Evolutionary conservation across 2,113 vertebrate species (phyloP).

Genomic region (Nematolebias whitei): DNA sequence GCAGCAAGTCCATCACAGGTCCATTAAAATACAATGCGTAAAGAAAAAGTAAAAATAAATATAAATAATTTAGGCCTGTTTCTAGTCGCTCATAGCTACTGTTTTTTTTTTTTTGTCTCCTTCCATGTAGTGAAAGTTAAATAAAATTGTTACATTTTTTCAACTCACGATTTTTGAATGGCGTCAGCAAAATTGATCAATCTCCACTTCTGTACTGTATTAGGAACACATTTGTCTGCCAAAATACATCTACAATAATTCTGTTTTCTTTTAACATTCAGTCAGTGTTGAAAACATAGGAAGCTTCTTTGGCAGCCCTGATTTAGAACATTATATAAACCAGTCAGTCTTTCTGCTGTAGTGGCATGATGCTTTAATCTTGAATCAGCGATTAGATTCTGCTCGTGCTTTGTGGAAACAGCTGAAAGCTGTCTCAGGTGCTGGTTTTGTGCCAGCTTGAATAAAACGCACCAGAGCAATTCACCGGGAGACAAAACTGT

Average conservation of each 20-base stretch:
- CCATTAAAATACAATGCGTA: too few relatives aligned
- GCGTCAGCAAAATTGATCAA: background rate
- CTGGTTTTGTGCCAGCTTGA: slow-evolving; percentile 25
- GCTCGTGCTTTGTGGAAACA: slow-evolving; percentile 21
- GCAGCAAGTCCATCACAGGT: too few relatives aligned
- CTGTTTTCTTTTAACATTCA: background rate
- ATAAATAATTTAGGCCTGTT: too few relatives aligned
- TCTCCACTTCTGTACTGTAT: background rate
- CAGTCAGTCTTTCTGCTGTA: slow-evolving; percentile 27
- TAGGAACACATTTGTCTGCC: slow-evolving; percentile 1
- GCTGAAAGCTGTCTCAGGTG: slow-evolving; percentile 19
- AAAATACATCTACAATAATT: background rate
- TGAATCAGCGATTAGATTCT: slow-evolving; percentile 28
- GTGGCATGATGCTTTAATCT: slow-evolving; percentile 10
- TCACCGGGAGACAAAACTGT: slow-evolving; percentile 29
- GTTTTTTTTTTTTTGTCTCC: too few relatives aligned
- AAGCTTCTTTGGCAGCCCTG: slow-evolving; percentile 26
- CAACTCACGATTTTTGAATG: background rate
- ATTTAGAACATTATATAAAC: slow-evolving; percentile 16
- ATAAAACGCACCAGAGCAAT: slow-evolving; percentile 18
- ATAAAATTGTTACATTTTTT: too few relatives aligned
- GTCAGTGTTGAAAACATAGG: slow-evolving; percentile 29
- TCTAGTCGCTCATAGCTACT: too few relatives aligned
- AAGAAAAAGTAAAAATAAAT: background rate
- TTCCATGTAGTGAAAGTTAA: too few relatives aligned